Evolutionary conservation across 2,797 vertebrate genomes (phyloP).

Genomic region (Poecilia gillii): DNA sequence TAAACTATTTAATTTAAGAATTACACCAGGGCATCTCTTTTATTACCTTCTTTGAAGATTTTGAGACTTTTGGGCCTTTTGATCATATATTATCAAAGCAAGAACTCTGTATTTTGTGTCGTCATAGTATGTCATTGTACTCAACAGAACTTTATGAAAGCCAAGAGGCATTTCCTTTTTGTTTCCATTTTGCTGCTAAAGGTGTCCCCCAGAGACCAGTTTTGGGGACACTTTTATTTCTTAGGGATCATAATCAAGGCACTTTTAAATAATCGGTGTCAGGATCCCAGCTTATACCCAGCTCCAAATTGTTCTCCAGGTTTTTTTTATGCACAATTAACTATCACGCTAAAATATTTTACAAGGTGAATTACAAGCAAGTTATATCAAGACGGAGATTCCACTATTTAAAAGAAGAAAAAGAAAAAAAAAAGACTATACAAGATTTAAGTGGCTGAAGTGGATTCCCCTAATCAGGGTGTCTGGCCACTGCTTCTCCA

Average conservation of each 20-base stretch:
- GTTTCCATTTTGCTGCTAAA: not conserved
- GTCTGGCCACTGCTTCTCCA: too few relatives aligned
- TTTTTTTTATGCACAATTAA: not conserved
- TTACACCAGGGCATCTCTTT: not conserved
- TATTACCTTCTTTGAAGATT: not conserved
- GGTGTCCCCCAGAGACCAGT: not conserved
- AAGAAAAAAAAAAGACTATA: too few relatives aligned
- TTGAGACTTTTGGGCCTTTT: not conserved
- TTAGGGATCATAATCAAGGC: not conserved
- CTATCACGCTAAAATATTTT: not conserved
- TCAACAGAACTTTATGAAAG: not conserved
- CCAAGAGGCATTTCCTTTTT: not conserved
- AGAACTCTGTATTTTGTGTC: not conserved
- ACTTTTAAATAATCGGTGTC: not conserved
- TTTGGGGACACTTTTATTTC: not conserved
- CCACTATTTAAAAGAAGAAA: not conserved
- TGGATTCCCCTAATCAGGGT: too few relatives aligned
- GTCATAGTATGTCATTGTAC: not conserved
- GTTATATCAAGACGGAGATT: not conserved
- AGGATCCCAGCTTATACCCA: not conserved
- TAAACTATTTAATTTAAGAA: not conserved
- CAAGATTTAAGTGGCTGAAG: too few relatives aligned
- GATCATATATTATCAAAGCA: not conserved
- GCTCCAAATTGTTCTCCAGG: not conserved
- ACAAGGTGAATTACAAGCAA: not conserved